A percentile compares a stretch with the other conserved stretches of the same genome.
phyloP scores from a whole-genome alignment of 2,797 vertebrate species.

The Crenichthys baileyi region DNA sequence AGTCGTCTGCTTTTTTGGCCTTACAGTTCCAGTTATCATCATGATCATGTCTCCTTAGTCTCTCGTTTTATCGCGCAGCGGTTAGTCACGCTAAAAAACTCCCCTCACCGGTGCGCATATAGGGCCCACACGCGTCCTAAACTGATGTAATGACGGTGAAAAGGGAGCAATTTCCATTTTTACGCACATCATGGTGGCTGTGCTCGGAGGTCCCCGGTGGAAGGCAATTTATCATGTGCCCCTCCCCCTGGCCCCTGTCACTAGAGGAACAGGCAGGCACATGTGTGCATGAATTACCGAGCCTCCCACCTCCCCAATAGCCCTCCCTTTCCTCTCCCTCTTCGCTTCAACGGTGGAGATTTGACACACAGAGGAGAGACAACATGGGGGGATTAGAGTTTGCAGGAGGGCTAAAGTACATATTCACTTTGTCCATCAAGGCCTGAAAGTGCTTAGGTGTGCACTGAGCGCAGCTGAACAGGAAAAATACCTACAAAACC shows the following conservation, averaged over 20 bases:
- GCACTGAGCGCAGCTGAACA: constrained; percentile 14
- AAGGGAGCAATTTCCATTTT: constrained; percentile 86
- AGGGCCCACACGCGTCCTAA: constrained; percentile 83
- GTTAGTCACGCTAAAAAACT: constrained; percentile 53
- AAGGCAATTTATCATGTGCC: constrained; percentile 87
- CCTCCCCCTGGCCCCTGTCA: constrained; percentile 84
- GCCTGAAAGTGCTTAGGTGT: constrained; percentile 30
- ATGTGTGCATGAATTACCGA: constrained; percentile 85
- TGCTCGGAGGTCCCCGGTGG: constrained; percentile 83
- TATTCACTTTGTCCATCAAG: constrained; percentile 75
- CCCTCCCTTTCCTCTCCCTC: constrained; percentile 1
- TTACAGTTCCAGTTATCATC: constrained; percentile 19
- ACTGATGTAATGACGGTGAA: constrained; percentile 87
- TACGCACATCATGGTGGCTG: constrained; percentile 85
- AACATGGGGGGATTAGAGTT: constrained; percentile 71
- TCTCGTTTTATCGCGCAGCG: constrained; percentile 49
- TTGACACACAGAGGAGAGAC: constrained; percentile 76
- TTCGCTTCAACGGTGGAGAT: constrained; percentile 56
- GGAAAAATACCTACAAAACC: constrained; percentile 7
- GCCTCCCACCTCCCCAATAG: constrained; percentile 61
- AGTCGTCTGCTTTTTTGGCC: neutral
- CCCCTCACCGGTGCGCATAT: constrained; percentile 52
- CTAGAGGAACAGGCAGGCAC: constrained; percentile 83
- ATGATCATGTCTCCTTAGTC: constrained; percentile 38
- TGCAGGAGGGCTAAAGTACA: constrained; percentile 68